Base-by-base conservation (phyloP, 1,140 invertebrate genomes). In the Drosophila mauritiana region DNA sequence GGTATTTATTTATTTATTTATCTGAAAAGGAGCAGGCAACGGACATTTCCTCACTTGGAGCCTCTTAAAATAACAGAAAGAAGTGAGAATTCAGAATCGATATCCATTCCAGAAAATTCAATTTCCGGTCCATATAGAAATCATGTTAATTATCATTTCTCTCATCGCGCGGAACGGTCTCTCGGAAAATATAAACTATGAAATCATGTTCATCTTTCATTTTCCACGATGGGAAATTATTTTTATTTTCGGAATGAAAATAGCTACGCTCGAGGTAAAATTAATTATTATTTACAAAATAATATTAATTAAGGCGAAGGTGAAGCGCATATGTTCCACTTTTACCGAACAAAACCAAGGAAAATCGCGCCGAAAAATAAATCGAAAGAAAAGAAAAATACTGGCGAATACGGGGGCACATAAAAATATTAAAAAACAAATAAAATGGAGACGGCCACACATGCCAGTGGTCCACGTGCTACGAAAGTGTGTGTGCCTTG, bases 281-380 rank as follows among this genome's bases (percentile, higher is more conserved):
- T 80, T 80, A 85, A 84, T 85, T 85, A 86, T 73, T 81, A 86
- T 81, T 78, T 77, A 81, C 77, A 85, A 70, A 86, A 81, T 81
- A 81, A 64, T 84, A 59, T 73, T 72, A 83, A 89, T 83, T 89
- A 88, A 89, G 83, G 80, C 81, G 84, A 88, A 88, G 83, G 83
- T 88, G 79, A 89, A 76, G 70, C 75, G 79, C 75, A 83, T 82
- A 72, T 83, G 79, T 79, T 82, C 79, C 65, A 65, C 72, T 65
- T 82, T 82, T 58, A 43, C 45, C 31, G 7, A 10, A 61, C 43
- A 52, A 20, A 64, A 52, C 25, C 12, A 67, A 63, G 37, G 45
- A 56, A 55, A 34, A 73, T 62, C 7, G 40, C 53, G 37, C 45
- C 20, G 57, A 46, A 48, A 54, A 42, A 55, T 61, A 74, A 74